Evolutionary conservation across 1,140 invertebrate genomes (phyloP).

Genomic region (Eumeta japonica): DNA sequence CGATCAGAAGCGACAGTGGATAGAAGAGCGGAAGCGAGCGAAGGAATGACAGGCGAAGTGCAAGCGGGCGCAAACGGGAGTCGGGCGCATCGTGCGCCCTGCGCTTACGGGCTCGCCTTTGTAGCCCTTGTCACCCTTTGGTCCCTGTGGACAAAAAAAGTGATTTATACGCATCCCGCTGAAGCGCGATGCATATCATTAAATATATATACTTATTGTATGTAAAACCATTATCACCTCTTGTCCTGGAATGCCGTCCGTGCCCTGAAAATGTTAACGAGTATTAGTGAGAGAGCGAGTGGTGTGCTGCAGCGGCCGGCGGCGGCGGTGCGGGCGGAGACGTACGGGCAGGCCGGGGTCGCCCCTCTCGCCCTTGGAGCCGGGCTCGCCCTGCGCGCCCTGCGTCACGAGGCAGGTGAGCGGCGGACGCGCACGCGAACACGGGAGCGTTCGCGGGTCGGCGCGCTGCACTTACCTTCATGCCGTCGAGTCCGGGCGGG

Average conservation of each 20-base stretch:
- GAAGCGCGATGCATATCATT: background rate
- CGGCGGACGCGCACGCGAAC: too few relatives aligned
- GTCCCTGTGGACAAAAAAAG: conserved; percentile 62
- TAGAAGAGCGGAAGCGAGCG: too few relatives aligned
- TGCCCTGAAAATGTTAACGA: conserved; percentile 70
- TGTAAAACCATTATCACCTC: conserved; percentile 65
- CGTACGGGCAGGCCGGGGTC: conserved; percentile 89
- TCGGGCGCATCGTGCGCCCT: too few relatives aligned
- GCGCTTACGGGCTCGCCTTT: conserved; percentile 86
- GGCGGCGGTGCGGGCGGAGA: too few relatives aligned
- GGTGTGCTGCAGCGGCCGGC: background rate
- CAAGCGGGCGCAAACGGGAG: too few relatives aligned
- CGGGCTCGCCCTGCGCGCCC: conserved; percentile 88
- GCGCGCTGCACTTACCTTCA: conserved; percentile 65
- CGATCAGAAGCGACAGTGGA: too few relatives aligned
- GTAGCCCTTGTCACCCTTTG: conserved; percentile 83
- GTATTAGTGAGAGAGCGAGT: conserved; percentile 2
- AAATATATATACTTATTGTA: background rate
- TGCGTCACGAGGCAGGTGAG: conserved; percentile 58
- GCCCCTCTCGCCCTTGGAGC: conserved; percentile 85
- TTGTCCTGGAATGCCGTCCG: conserved; percentile 86
- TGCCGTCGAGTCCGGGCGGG: conserved; percentile 65
- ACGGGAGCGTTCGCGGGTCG: background rate
- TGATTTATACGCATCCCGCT: background rate
- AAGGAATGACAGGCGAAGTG: too few relatives aligned